Conservation (phyloP, 2,888 invertebrate genomes). For the Heliothis peltigera region DNA sequence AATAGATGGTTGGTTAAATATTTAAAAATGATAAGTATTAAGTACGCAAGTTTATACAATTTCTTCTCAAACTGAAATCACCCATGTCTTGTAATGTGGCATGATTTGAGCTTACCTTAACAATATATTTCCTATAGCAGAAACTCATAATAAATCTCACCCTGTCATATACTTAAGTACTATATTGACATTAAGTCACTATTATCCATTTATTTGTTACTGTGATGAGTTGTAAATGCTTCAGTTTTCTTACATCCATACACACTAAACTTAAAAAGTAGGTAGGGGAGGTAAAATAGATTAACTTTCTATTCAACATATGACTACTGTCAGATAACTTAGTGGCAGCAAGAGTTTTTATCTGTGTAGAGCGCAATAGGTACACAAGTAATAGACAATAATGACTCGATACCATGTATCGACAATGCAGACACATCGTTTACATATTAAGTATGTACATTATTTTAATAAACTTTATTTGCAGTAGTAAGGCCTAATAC, state of each 20-base stretch:
- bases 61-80: constrained; percentile 30
- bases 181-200: constrained; percentile 51
- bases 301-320: constrained; percentile 16
- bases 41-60: constrained; percentile 7
- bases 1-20: too few species aligned
- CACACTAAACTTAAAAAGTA: constrained; percentile 34
- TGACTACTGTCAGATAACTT: constrained; percentile 33
- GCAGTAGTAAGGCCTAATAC: not conserved
- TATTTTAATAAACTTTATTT: constrained; percentile 10
- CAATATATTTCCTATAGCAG: constrained; percentile 50
- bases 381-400: constrained; percentile 42
- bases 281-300: constrained; percentile 50
- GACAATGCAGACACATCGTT: not conserved
- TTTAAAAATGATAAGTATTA: too few species aligned
- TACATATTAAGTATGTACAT: constrained; percentile 24
- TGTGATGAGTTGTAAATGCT: constrained; percentile 64
- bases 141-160: constrained; percentile 62
- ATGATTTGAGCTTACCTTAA: constrained; percentile 55
- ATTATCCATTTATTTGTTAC: constrained; percentile 47
- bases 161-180: constrained; percentile 65
- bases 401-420: constrained; percentile 8
- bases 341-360: constrained; percentile 37
- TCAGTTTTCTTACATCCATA: constrained; percentile 36
- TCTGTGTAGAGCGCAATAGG: constrained; percentile 41
- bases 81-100: constrained; percentile 27